Conservation (phyloP, 2,797 vertebrate species). For the Leptodactylus fallax region DNA sequence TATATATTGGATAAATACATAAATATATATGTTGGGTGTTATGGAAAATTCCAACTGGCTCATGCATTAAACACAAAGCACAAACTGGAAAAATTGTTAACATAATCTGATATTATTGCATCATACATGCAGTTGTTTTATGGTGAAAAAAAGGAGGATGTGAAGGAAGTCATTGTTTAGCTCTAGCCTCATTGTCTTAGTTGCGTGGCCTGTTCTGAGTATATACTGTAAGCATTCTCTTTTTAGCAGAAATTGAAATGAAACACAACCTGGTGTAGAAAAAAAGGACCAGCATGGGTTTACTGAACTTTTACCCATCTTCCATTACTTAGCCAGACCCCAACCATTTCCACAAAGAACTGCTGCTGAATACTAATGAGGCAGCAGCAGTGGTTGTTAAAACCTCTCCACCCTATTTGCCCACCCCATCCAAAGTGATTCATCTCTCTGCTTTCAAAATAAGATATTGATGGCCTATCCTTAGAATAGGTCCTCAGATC, state of each 20-base stretch:
- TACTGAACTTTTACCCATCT: background rate
- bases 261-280: background rate
- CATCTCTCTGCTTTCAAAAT: too few species aligned
- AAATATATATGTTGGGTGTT: background rate
- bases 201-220: background rate
- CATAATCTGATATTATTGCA: background rate
- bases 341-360: background rate
- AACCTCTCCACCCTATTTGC: too few species aligned
- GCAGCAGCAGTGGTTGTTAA: background rate
- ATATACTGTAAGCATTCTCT: background rate
- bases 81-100: background rate
- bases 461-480: too few species aligned
- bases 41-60: background rate
- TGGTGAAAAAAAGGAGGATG: background rate
- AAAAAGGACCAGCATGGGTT: background rate
- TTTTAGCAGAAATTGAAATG: background rate
- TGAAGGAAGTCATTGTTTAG: background rate
- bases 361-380: background rate
- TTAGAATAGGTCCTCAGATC: too few species aligned
- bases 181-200: background rate
- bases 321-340: background rate
- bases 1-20: background rate
- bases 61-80: background rate
- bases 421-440: too few species aligned
- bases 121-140: background rate